A percentile compares a stretch with the other conserved stretches of the same genome.
Conservation (phyloP, 2,113 vertebrate genomes). For the Poeciliopsis prolifica region DNA sequence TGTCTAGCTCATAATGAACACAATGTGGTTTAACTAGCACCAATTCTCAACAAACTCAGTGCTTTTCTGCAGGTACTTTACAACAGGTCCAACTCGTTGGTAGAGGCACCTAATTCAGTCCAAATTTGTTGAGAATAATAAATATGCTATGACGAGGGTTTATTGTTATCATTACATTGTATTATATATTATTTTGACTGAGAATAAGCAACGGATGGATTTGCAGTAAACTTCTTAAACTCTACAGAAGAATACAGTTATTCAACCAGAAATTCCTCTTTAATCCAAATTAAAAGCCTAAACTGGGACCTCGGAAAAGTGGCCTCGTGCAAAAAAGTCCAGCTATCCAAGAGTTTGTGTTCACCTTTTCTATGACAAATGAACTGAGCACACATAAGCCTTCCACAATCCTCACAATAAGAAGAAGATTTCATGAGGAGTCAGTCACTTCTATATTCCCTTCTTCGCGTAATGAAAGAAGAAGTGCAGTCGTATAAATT, state of each 20-base stretch:
- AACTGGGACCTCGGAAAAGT: background rate
- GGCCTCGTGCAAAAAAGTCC: constrained; percentile 30
- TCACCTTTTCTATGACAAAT: constrained; percentile 49
- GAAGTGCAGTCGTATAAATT: constrained; percentile 8
- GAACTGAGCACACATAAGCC: constrained; percentile 31
- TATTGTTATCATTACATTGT: too few relatives aligned
- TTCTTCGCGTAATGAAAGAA: constrained; percentile 9
- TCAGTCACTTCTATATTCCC: constrained; percentile 22
- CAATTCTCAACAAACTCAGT: too few relatives aligned
- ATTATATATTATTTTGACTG: too few relatives aligned
- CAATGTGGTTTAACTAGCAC: too few relatives aligned
- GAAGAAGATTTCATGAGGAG: constrained; percentile 44
- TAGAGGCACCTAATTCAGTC: too few relatives aligned
- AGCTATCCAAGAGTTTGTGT: constrained; percentile 20
- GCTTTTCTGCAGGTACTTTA: too few relatives aligned
- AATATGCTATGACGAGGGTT: too few relatives aligned
- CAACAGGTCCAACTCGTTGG: too few relatives aligned
- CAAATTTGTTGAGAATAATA: too few relatives aligned
- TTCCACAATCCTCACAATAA: constrained; percentile 38
- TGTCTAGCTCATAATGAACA: too few relatives aligned
- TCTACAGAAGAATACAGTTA: background rate
- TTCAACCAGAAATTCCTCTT: constrained; percentile 14
- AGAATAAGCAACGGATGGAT: too few relatives aligned
- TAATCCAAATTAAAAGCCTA: background rate
- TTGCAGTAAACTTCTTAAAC: background rate